These are phyloP conservation scores for Amblyopsis hoosieri DNA, from an alignment of 2,797 vertebrate species.

Conservation along the genomic window DNA sequence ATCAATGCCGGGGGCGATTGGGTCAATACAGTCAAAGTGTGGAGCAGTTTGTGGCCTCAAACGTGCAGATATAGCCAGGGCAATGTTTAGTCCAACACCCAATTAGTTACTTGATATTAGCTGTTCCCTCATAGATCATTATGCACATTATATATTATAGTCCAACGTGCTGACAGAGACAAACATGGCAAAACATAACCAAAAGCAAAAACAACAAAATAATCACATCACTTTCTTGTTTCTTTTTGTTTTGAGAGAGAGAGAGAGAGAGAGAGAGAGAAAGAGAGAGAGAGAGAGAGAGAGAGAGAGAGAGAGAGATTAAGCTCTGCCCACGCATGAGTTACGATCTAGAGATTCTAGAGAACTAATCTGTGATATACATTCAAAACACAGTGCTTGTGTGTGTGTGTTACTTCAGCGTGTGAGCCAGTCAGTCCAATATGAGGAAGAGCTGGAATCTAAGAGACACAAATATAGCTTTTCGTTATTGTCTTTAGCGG, in stretches of 20 bases:
- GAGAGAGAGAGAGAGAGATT: no score
- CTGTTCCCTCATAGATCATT: conserved; percentile 18
- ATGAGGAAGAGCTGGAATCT: no score
- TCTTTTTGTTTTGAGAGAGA: no score
- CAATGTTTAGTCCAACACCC: conserved; percentile 5
- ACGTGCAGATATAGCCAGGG: conserved; percentile 14
- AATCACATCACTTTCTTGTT: no score
- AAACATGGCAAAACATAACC: no score
- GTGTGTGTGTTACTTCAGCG: conserved; percentile 5
- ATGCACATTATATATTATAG: conserved; percentile 42
- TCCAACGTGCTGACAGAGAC: conserved; percentile 37
- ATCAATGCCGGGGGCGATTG: conserved; percentile 34
- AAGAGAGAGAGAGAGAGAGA: no score
- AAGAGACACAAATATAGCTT: no score
- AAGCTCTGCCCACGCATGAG: conserved; percentile 13
- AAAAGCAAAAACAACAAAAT: no score
- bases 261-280: no score
- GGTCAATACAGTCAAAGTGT: conserved; percentile 36
- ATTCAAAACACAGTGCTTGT: conserved; percentile 2
- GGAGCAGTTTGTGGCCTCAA: conserved; percentile 21
- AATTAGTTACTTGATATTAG: conserved; percentile 25
- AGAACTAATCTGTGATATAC: conserved; percentile 26
- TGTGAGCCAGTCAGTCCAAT: background rate
- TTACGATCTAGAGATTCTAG: conserved; percentile 27
- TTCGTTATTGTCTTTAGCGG: no score